Conservation (phyloP, 2,797 vertebrate species). For the Notolabrus celidotus region DNA sequence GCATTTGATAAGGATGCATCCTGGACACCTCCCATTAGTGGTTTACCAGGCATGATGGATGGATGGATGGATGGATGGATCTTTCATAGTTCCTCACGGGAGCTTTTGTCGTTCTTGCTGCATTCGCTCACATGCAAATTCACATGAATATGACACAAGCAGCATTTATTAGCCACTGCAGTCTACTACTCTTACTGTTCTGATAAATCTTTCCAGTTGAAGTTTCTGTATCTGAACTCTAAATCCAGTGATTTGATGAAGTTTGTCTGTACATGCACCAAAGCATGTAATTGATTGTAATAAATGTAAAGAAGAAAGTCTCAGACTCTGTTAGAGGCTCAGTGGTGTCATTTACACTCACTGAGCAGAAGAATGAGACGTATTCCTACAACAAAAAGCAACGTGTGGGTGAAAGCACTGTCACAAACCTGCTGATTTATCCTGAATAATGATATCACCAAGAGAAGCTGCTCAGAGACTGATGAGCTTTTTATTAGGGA, state of each 20-base stretch:
- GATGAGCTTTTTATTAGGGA: constrained; percentile 1
- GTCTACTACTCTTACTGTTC: background rate
- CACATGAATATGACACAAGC: constrained; percentile 1
- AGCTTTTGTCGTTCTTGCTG: too few species aligned
- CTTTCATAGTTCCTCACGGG: too few species aligned
- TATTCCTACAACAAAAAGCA: constrained; percentile 15
- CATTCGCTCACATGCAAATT: background rate
- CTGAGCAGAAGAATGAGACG: constrained; percentile 30
- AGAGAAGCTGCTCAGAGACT: constrained; percentile 1
- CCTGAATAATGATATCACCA: background rate
- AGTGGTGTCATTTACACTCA: constrained; percentile 30
- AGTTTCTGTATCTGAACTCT: constrained; percentile 37
- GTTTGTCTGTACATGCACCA: constrained; percentile 34
- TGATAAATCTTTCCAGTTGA: constrained; percentile 14
- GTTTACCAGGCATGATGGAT: too few species aligned
- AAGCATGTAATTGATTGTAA: constrained; percentile 43
- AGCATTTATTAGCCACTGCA: constrained; percentile 12
- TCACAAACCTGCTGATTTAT: constrained; percentile 1
- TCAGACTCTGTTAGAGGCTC: constrained; percentile 20
- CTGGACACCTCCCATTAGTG: too few species aligned
- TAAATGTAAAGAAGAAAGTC: constrained; percentile 19
- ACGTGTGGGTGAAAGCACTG: background rate
- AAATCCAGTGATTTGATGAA: constrained; percentile 45
- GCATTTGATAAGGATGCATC: too few species aligned
- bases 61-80: too few species aligned